phyloP scores from a whole-genome alignment of 2,113 vertebrate species.

The Sceloporus undulatus region DNA sequence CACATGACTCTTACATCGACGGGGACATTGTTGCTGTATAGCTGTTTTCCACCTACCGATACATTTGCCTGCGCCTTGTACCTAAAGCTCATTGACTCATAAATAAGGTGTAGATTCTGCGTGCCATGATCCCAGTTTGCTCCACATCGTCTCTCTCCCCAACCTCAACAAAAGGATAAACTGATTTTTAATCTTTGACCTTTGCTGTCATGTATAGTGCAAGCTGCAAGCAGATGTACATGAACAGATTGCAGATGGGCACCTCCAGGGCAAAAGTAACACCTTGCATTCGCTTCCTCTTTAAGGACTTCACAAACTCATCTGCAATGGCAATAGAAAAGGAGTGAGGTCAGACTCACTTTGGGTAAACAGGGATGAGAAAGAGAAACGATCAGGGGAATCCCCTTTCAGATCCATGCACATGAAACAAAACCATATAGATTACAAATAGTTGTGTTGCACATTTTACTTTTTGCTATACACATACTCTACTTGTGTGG shows the following conservation, averaged over 20 bases:
- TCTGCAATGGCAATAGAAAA: conserved; percentile 8
- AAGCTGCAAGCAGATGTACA: conserved; percentile 55
- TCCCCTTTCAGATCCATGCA: neutral
- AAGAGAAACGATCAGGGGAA: neutral
- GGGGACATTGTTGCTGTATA: neutral
- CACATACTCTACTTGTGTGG: too few relatives aligned
- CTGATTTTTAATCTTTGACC: conserved; percentile 42
- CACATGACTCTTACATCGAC: too few relatives aligned
- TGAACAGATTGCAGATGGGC: conserved; percentile 56
- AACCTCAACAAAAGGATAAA: neutral
- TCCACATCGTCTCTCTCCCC: conserved; percentile 1
- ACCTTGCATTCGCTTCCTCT: conserved; percentile 56
- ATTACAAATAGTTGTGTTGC: neutral
- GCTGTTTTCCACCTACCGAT: neutral
- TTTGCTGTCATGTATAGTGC: conserved; percentile 50
- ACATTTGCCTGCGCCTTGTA: neutral
- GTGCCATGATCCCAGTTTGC: neutral
- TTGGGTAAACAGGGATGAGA: conserved; percentile 18
- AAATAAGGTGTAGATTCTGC: neutral
- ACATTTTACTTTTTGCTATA: too few relatives aligned
- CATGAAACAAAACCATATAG: neutral
- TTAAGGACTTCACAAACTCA: conserved; percentile 12
- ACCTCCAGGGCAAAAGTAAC: conserved; percentile 68
- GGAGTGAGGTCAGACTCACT: neutral
- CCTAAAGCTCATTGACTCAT: neutral